Evolutionary conservation across 2,797 vertebrate species (phyloP).

Genomic region (Simalia tracyae): DNA sequence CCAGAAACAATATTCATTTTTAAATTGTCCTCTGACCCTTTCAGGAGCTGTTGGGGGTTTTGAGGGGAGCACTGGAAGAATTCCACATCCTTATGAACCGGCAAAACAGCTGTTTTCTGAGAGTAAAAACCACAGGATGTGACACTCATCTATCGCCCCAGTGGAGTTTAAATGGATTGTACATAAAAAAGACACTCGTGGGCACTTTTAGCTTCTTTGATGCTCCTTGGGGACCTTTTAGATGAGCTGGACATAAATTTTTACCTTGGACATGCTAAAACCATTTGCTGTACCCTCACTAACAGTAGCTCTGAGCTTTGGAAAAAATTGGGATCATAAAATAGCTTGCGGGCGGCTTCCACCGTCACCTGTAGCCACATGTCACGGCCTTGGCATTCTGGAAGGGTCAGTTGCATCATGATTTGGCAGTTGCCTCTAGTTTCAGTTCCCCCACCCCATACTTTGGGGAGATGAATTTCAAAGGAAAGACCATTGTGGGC

Average conservation of each 20-base stretch:
- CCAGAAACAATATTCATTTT: conserved; percentile 1
- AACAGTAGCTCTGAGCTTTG: no score
- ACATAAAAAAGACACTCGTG: not conserved
- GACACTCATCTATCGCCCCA: not conserved
- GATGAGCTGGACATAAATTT: not conserved
- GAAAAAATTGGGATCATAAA: no score
- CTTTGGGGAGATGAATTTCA: no score
- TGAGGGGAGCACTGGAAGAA: not conserved
- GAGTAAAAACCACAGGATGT: not conserved
- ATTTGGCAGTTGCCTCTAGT: no score
- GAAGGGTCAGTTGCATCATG: no score
- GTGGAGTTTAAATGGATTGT: not conserved
- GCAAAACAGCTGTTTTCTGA: not conserved
- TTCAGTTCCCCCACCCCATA: no score
- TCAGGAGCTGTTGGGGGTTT: not conserved
- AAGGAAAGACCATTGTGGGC: no score
- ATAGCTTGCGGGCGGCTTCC: no score
- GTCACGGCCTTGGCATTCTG: no score
- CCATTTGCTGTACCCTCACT: not conserved
- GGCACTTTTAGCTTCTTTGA: no score
- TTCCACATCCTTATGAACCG: not conserved
- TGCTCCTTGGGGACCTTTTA: not conserved
- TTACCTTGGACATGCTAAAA: not conserved
- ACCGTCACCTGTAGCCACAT: no score
- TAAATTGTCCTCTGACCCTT: not conserved